Conservation (phyloP, 2,113 vertebrate genomes). For the Bubalus kerabau region DNA sequence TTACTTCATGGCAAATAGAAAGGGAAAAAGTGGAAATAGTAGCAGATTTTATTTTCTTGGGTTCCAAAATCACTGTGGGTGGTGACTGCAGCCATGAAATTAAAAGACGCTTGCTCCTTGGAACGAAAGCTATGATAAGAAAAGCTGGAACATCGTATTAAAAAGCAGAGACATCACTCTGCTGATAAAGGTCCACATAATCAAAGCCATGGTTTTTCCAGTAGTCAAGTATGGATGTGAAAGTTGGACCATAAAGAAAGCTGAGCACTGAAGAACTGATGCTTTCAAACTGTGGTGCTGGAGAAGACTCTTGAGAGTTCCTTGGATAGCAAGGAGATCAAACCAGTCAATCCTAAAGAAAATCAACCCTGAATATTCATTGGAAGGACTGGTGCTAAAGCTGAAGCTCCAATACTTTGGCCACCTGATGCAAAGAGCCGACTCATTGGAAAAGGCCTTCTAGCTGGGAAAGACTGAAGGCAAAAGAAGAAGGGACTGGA, state of each 20-base stretch:
- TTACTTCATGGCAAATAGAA: not conserved
- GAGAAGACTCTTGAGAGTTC: not conserved
- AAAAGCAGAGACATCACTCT: not conserved
- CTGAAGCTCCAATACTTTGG: not conserved
- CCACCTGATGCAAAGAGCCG: not conserved
- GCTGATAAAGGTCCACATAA: not conserved
- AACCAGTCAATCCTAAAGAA: not conserved
- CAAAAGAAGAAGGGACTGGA: not conserved
- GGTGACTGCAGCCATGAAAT: not conserved
- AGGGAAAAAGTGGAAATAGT: not conserved
- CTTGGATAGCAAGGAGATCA: not conserved
- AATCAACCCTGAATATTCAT: not conserved
- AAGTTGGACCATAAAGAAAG: not conserved
- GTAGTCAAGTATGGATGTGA: not conserved
- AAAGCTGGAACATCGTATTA: not conserved
- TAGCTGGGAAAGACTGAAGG: not conserved
- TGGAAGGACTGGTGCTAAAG: not conserved
- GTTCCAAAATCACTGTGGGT: not conserved
- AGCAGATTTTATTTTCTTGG: not conserved
- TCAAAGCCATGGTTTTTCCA: not conserved
- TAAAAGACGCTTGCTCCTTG: not conserved
- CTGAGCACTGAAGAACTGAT: not conserved
- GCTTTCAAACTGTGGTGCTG: not conserved
- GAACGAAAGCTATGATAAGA: not conserved
- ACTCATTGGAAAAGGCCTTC: not conserved